These are phyloP conservation scores for Carterocephalus palaemon DNA, from an alignment of 2,888 invertebrate genomes.

Conservation along the genomic window DNA sequence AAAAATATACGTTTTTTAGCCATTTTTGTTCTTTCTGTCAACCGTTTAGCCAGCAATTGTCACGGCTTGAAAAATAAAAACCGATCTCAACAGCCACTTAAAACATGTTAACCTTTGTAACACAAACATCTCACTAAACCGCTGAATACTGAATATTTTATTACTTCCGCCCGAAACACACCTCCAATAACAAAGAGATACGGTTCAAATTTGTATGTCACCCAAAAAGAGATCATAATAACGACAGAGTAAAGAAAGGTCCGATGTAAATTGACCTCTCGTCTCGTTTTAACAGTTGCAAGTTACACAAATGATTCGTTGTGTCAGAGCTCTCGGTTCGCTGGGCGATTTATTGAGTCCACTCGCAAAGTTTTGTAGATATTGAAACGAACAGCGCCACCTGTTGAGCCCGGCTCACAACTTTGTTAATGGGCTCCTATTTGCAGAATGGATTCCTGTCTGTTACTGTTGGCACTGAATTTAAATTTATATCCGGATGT, in stretches of 20 bases:
- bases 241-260: constrained; percentile 65
- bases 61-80: constrained; percentile 36
- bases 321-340: constrained; percentile 39
- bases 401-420: constrained; percentile 68
- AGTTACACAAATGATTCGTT: constrained; percentile 32
- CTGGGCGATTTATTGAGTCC: constrained; percentile 71
- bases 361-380: constrained; percentile 74
- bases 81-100: constrained; percentile 52
- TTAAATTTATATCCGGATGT: constrained; percentile 28
- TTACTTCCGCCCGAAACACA: constrained; percentile 24
- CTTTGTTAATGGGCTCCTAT: constrained; percentile 68
- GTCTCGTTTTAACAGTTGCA: constrained; percentile 32
- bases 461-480: constrained; percentile 34
- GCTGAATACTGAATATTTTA: constrained; percentile 40
- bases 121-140: constrained; percentile 62
- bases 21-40: constrained; percentile 3
- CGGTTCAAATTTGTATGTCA: constrained; percentile 55
- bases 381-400: constrained; percentile 77
- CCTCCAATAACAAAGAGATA: constrained; percentile 37
- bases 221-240: constrained; percentile 61
- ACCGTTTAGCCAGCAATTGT: constrained; percentile 18
- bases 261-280: constrained; percentile 47
- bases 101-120: constrained; percentile 61
- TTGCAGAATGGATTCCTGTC: constrained; percentile 47
- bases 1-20: too few species aligned